These are phyloP conservation scores for Proterorhinus semilunaris DNA, from an alignment of 2,113 vertebrate species.

Conservation along the genomic window DNA sequence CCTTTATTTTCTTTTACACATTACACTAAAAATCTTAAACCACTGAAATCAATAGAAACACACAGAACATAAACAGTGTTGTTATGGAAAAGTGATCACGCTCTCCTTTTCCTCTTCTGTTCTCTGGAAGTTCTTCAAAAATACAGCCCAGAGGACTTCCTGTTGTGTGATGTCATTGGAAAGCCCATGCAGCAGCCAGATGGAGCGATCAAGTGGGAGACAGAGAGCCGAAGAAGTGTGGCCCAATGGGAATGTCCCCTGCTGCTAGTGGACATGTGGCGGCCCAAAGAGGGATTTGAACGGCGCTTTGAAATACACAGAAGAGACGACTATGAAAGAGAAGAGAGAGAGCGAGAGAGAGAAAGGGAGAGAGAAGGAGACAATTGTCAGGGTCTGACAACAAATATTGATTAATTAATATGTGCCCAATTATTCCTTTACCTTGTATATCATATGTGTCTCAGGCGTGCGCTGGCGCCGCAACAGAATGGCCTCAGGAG, in stretches of 20 bases:
- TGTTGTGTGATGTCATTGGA: conserved; percentile 85
- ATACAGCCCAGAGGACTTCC: conserved; percentile 79
- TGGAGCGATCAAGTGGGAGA: conserved; percentile 79
- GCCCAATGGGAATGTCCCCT: conserved; percentile 85
- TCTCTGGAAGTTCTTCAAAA: conserved; percentile 75
- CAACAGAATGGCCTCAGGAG: conserved; percentile 81
- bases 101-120: conserved; percentile 39
- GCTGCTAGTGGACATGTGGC: conserved; percentile 90
- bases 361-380: conserved; percentile 74
- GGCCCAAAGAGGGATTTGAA: conserved; percentile 87
- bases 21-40: not conserved
- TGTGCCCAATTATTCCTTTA: not conserved
- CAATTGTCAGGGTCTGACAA: conserved; percentile 66
- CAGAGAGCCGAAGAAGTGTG: conserved; percentile 84
- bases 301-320: conserved; percentile 89
- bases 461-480: conserved; percentile 81
- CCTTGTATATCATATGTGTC: not conserved
- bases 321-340: conserved; percentile 83
- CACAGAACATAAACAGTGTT: conserved; percentile 47
- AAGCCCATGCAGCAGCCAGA: conserved; percentile 77
- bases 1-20: not conserved
- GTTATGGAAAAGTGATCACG: conserved; percentile 50
- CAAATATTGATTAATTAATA: not conserved
- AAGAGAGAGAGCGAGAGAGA: conserved; percentile 76
- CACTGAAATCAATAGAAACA: not conserved